phyloP scores from a whole-genome alignment of 2,888 invertebrate genomes.

The Cerceris ruficornis region DNA sequence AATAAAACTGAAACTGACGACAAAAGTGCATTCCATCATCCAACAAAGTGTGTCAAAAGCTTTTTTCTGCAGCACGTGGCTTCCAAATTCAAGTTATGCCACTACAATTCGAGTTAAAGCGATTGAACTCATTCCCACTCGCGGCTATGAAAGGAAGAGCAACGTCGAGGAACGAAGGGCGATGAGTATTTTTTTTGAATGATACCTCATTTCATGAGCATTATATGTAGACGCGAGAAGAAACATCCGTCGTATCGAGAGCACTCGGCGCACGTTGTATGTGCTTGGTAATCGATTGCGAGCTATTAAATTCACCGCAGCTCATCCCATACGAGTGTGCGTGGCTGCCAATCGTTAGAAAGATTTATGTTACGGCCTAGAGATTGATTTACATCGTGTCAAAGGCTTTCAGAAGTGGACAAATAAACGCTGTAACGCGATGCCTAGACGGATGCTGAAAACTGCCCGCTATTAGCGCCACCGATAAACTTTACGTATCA shows the following conservation, averaged over 20 bases:
- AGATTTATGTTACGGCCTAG: constrained; percentile 52
- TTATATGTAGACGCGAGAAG: not conserved
- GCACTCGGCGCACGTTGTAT: not conserved
- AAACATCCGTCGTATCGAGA: not conserved
- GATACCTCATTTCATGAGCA: not conserved
- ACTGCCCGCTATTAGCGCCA: constrained; percentile 37
- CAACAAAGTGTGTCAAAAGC: too few species aligned
- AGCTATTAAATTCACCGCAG: constrained; percentile 44
- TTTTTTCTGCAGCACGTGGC: too few species aligned
- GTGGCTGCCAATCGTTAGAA: constrained; percentile 23
- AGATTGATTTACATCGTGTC: constrained; percentile 51
- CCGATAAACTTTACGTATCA: constrained; percentile 33
- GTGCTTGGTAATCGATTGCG: constrained; percentile 44
- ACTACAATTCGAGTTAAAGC: too few species aligned
- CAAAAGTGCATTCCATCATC: too few species aligned
- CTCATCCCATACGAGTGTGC: constrained; percentile 7
- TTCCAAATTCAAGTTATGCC: too few species aligned
- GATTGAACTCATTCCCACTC: too few species aligned
- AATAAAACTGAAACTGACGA: too few species aligned
- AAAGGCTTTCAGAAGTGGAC: constrained; percentile 36
- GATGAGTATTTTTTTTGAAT: too few species aligned
- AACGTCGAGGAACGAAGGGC: too few species aligned
- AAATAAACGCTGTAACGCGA: constrained; percentile 45
- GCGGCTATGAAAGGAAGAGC: too few species aligned
- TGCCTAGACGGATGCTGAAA: constrained; percentile 28